Conservation (phyloP, 1,140 invertebrate genomes). For the Littorina saxatilis region DNA sequence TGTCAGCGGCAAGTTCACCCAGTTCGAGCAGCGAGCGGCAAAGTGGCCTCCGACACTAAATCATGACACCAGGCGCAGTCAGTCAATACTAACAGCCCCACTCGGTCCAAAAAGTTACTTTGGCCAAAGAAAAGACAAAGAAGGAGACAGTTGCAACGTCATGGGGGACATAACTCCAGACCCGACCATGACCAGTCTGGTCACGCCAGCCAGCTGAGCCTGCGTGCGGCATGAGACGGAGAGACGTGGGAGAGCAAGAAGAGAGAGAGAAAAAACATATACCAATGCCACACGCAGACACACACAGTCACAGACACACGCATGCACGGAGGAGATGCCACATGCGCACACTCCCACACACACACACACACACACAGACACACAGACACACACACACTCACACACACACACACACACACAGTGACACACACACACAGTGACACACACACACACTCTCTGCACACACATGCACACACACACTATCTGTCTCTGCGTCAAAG, state of each 20-base stretch:
- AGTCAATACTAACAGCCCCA: constrained; percentile 11
- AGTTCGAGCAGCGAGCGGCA: neutral
- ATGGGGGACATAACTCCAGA: constrained; percentile 28
- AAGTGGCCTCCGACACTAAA: neutral
- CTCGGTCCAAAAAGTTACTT: constrained; percentile 18
- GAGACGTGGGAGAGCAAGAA: constrained; percentile 14
- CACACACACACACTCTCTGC: too few species aligned
- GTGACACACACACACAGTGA: too few species aligned
- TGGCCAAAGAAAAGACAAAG: constrained; percentile 24
- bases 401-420: too few species aligned
- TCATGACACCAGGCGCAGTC: too few species aligned
- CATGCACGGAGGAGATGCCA: too few species aligned
- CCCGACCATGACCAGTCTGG: constrained; percentile 26
- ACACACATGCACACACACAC: too few species aligned
- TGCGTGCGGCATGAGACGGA: constrained; percentile 1
- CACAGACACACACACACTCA: too few species aligned
- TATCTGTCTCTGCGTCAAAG: too few species aligned
- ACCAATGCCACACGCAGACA: neutral
- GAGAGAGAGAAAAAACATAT: neutral
- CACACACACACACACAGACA: too few species aligned
- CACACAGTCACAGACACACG: too few species aligned
- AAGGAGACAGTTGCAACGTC: constrained; percentile 6
- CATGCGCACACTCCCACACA: too few species aligned
- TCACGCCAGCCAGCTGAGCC: constrained; percentile 26
- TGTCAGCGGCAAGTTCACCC: constrained; percentile 12